Evolutionary conservation across 2,888 invertebrate genomes (phyloP), one percentile per base, ranked within the genome.

Genomic region (Parnassius orleans): DNA sequence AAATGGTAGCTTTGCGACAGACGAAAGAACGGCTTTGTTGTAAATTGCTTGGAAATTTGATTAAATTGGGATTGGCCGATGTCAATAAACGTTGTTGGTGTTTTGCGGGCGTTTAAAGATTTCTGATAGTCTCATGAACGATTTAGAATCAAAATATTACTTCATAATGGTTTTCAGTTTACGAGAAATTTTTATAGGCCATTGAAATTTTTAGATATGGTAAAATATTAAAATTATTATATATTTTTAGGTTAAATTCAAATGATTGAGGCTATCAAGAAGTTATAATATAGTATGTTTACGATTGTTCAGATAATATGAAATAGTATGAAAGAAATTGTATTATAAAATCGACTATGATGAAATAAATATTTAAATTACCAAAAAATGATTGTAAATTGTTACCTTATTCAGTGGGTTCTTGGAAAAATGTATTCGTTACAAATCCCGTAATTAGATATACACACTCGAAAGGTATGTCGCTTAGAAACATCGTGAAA

Each of bases 181-280:
- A 46, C 15, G 19, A 48, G 14, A 50, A 52, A 10, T 48, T 9
- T 12, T 44, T 60, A 33, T 33, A 56, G n/a, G 14, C 1, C 12
- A 50, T 11, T 33, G 15, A n/a, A 7, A 5, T 46, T 14, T 57
- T 42, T 48, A 12, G 47, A n/a, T 19, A 59, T 59, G 14, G 42
- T 9, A 1, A 53, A 43, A 57, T 42, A 47, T 43, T 48, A 5
- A 47, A 9, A 14, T 19, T 50, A 15, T 50, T 53, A 53, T 53
- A 52, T 11, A 42, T 19, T 48, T 24, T 19, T 62, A 62, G 42
- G 43, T 24, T 57, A 57, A 43, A 55, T 50, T 15, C 48, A 56
- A 44, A 41, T 54, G 33, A 54, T 9, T 54, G 58, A 63, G 63
- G 58, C 58, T 63, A 63, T 63, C 46, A 50, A 55, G 51, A 58